Evolutionary conservation across 1,140 invertebrate genomes (phyloP).

Genomic region (Oryctes rhinoceros): DNA sequence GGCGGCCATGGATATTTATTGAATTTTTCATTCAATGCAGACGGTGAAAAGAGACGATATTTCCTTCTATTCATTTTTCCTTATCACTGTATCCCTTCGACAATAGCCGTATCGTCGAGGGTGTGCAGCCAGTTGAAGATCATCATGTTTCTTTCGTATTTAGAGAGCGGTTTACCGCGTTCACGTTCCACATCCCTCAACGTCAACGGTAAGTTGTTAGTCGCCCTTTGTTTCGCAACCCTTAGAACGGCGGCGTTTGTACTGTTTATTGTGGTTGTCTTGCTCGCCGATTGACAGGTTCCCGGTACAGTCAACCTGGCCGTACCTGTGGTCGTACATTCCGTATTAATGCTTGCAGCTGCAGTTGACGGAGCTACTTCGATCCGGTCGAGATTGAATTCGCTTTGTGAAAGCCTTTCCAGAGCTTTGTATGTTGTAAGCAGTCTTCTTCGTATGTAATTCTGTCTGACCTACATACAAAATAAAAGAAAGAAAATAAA

Average conservation of each 20-base stretch:
- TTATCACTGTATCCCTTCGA: slow-evolving; percentile 64
- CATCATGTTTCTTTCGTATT: slow-evolving; percentile 91
- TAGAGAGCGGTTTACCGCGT: slow-evolving; percentile 81
- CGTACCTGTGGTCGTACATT: slow-evolving; percentile 58
- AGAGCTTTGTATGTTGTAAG: slow-evolving; percentile 83
- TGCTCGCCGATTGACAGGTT: slow-evolving; percentile 54
- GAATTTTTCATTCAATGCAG: not conserved
- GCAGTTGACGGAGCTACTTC: slow-evolving; percentile 68
- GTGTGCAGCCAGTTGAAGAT: slow-evolving; percentile 92
- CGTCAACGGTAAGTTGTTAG: slow-evolving; percentile 71
- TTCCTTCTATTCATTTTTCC: not conserved
- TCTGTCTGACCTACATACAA: slow-evolving; percentile 69
- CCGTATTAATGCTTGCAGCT: slow-evolving; percentile 60
- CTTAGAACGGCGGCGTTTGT: slow-evolving; percentile 59
- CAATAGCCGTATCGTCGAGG: slow-evolving; percentile 73
- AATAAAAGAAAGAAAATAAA: slow-evolving; percentile 45
- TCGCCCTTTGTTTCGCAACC: slow-evolving; percentile 62
- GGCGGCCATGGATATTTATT: not conserved
- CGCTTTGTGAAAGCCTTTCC: slow-evolving; percentile 81
- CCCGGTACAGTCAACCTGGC: slow-evolving; percentile 67
- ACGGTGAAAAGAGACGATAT: not conserved
- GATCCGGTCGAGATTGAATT: slow-evolving; percentile 80
- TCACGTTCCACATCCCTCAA: slow-evolving; percentile 83
- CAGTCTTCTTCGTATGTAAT: slow-evolving; percentile 76
- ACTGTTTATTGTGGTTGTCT: slow-evolving; percentile 49